Base-by-base conservation (phyloP, 1,140 invertebrate genomes). In the Medauroidea extradentata region DNA sequence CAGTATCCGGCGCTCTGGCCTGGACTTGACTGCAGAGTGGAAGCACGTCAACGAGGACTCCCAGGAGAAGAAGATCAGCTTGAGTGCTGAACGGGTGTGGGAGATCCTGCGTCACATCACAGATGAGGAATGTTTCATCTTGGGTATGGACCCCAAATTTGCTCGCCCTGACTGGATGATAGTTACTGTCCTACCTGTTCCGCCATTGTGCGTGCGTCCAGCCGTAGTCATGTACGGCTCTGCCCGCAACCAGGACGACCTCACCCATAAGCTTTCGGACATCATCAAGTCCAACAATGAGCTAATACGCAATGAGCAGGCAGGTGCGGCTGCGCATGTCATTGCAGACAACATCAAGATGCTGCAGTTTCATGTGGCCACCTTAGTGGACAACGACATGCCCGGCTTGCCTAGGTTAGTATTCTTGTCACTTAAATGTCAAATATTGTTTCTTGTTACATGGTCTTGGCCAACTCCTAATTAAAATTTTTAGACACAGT, bases 131-230 rank as follows among this genome's bases (percentile, higher is more conserved):
- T 96, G 93, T 62, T 88, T 91, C 60, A 90, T 98, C 50, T 75
- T 99, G 48, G 97, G 96, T 49, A 96, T 96, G 92, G 93, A 97
- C 72, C 92, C 93, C 0, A 93, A 93, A 73, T 98, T 88, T 78
- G 91, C 96, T 0, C 81, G 97, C 50, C 98, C 98, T 13, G 97
- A 99, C 81, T 99, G 97, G 96, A 99, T 99, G 96, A 90, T 99
- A 46, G 81, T 96, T 2, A 98, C 96, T 7, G 94, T 98, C 3
- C 75, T 99, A 52, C 97, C 98, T 7, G 98, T 99, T 0, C 96
- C 98, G 11, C 97, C 98, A 3, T 73, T 99, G 5, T 85, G 90
- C 1, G 89, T 46, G 0, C 81, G 97, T 67, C 98, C 98, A 1
- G 96, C 97, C 50, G 97, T 99, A 4, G 94, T 99, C 14, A 99